A percentile compares a stretch with the other conserved stretches of the same genome.
Conservation (phyloP, 1,140 invertebrate species). For the Nasonia vitripennis region DNA sequence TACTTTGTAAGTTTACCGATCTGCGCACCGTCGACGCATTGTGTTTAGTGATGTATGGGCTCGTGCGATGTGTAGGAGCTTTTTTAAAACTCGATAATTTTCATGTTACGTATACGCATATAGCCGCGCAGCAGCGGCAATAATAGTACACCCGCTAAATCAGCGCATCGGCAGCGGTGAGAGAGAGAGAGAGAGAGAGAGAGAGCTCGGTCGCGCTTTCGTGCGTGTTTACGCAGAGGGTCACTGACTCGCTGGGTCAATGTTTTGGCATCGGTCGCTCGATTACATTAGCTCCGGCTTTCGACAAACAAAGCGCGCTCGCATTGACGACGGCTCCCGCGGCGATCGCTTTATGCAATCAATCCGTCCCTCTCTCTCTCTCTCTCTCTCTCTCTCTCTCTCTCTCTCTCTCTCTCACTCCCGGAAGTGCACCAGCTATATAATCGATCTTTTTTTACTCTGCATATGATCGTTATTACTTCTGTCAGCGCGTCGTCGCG, state of each 20-base stretch:
- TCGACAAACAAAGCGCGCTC: conserved; percentile 14
- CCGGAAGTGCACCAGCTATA: too few species aligned
- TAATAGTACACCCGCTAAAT: background rate
- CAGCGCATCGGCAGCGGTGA: background rate
- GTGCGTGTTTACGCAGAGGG: conserved; percentile 18
- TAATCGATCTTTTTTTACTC: too few species aligned
- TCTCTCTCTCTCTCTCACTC: too few species aligned
- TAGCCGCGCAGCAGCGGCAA: background rate
- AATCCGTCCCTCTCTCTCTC: background rate
- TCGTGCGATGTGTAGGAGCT: background rate
- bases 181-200: too few species aligned
- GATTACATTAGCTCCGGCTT: conserved; percentile 34
- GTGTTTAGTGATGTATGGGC: background rate
- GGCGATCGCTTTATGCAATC: conserved; percentile 22
- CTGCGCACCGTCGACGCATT: background rate
- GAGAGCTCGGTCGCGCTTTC: background rate
- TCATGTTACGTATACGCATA: too few species aligned
- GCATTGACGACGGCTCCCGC: background rate
- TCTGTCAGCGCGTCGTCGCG: too few species aligned
- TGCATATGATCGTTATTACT: too few species aligned
- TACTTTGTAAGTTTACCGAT: background rate
- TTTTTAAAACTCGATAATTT: background rate
- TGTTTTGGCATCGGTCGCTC: conserved; percentile 40
- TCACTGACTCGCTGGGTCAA: conserved; percentile 27
- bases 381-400: too few species aligned